Percentiles rank a stretch among this genome's conserved stretches.
Evolutionary conservation across 2,113 vertebrate species (phyloP).

Genomic region (Parus major): DNA sequence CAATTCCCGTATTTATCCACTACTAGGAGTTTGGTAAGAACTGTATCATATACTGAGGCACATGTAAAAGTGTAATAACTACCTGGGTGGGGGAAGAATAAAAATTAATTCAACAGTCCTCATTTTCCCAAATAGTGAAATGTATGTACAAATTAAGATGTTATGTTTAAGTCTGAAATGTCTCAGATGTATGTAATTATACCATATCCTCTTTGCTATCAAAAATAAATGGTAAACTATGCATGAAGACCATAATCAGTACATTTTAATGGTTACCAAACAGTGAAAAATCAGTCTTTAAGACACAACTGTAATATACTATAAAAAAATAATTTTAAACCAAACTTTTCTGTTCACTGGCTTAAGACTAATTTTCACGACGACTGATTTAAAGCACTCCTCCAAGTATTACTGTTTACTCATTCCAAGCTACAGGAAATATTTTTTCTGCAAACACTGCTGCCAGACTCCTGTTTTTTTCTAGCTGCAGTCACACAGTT

Average conservation of each 20-base stretch:
- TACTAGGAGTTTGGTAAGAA: not conserved
- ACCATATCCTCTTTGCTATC: not conserved
- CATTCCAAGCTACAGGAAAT: not conserved
- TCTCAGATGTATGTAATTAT: not conserved
- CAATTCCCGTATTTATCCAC: not conserved
- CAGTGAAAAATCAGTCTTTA: not conserved
- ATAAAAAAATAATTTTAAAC: not conserved
- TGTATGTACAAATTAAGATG: not conserved
- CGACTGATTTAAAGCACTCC: not conserved
- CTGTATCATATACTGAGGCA: not conserved
- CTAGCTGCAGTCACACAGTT: not conserved
- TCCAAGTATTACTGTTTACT: not conserved
- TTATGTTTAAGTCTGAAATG: not conserved
- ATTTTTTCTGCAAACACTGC: not conserved
- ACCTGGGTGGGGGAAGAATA: not conserved
- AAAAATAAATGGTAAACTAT: not conserved
- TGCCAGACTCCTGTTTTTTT: not conserved
- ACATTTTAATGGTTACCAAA: not conserved
- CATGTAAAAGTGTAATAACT: not conserved
- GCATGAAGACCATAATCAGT: not conserved
- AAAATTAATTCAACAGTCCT: not conserved
- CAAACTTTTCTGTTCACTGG: not conserved
- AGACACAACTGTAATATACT: not conserved
- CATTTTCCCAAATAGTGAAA: not conserved
- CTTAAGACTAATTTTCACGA: not conserved